These are phyloP conservation scores for Vanessa cardui DNA, from an alignment of 2,888 invertebrate species.

Conservation along the genomic window DNA sequence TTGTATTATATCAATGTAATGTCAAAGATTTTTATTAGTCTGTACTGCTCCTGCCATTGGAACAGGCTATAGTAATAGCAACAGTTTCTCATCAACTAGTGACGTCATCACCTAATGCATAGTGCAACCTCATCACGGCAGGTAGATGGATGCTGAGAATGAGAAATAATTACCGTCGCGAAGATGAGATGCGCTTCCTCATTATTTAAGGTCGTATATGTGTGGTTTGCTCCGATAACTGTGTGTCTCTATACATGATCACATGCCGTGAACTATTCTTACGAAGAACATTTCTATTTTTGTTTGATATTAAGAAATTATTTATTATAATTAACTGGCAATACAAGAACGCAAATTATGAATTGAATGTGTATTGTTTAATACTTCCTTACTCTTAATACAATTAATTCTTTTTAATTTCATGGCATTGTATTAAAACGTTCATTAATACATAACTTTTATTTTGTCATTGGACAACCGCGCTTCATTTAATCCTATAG, in stretches of 20 bases:
- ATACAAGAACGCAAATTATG: too few relatives aligned
- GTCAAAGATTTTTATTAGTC: too few relatives aligned
- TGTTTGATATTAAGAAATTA: too few relatives aligned
- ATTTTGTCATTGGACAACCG: too few relatives aligned
- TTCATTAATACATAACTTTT: too few relatives aligned
- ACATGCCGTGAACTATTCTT: conserved; percentile 15
- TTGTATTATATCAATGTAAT: too few relatives aligned
- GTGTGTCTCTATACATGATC: conserved; percentile 17
- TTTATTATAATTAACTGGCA: too few relatives aligned
- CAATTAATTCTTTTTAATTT: too few relatives aligned
- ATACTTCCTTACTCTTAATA: too few relatives aligned
- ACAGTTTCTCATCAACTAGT: conserved; percentile 42
- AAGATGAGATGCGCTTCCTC: conserved; percentile 67
- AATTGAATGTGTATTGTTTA: too few relatives aligned
- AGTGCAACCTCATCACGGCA: conserved; percentile 64
- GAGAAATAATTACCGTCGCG: conserved; percentile 70
- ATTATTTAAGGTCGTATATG: conserved; percentile 65
- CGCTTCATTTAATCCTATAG: too few relatives aligned
- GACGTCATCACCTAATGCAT: conserved; percentile 79
- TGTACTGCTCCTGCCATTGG: not conserved
- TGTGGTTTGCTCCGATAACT: conserved; percentile 46
- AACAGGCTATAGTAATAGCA: not conserved
- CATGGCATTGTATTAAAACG: too few relatives aligned
- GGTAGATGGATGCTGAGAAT: conserved; percentile 45
- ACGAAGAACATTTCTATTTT: not conserved